Base-by-base conservation (phyloP, 1,140 invertebrate species). In the Choristoneura fumiferana region DNA sequence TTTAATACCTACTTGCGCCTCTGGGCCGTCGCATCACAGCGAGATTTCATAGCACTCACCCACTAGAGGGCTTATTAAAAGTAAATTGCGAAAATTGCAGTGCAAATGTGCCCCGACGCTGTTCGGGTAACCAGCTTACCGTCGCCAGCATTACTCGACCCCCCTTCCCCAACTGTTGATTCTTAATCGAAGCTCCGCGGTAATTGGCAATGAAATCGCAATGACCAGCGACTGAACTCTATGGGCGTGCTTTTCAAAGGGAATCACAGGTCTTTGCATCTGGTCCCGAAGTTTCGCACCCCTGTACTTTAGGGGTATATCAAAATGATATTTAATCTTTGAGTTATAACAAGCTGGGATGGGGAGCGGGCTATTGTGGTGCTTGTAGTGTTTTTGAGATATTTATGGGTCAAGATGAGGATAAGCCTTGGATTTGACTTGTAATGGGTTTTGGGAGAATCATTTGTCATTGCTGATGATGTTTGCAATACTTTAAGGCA, bases 41-140 rank as follows among this genome's bases (percentile, higher is more conserved):
- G 66, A 78, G 73, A 82, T 81, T 81, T 82, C 69, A 76, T 65
- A 84, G 75, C 81, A 82, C 79, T 78, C 71, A 63, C 69, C 62
- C 70, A 77, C 67, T 72, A 76, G 63, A 76, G 69, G 74, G 84
- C 75, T 87, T 85, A 87, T 87, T 87, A 85, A 85, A 85, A 87
- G 76, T 84, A 82, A 84, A 87, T 85, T 87, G 78, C 78, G 76
- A 85, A 87, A 87, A 87, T 85, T 87, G 81, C 77, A 80, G 70
- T 72, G 79, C 82, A 83, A 85, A 87, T 85, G 81, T 80, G 81
- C 75, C 80, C 73, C 75, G 71, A 13, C 36, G 67, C 59, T 75
- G 65, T 74, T 76, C 71, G 58, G 62, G 62, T 80, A 85, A 80
- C 82, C 71, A 74, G 73, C 78, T 82, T 78, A 84, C 52, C 64